phyloP scores from a whole-genome alignment of 2,888 invertebrate species.

The Arenicola marina region DNA sequence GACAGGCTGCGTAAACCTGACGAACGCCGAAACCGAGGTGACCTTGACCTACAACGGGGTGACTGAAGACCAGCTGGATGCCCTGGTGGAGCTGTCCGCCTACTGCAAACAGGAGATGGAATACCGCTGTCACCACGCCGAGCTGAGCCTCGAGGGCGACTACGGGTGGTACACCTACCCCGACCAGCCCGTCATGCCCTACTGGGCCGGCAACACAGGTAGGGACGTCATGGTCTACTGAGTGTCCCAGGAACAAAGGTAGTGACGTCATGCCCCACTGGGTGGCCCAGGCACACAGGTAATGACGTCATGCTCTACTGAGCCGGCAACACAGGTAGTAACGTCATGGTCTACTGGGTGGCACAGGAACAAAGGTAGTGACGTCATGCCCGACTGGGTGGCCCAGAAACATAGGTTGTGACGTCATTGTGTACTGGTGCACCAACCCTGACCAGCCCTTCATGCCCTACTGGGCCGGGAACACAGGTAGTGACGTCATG shows the following conservation, averaged over 20 bases:
- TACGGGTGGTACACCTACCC: slow-evolving; percentile 26
- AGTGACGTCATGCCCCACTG: too few relatives aligned
- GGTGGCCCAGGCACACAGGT: slow-evolving; percentile 24
- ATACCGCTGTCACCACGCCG: slow-evolving; percentile 33
- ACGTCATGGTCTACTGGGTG: too few relatives aligned
- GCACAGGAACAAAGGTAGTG: too few relatives aligned
- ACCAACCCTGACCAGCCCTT: slow-evolving; percentile 20
- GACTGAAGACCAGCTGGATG: slow-evolving; percentile 14
- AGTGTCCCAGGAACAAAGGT: too few relatives aligned
- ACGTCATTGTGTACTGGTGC: slow-evolving; percentile 21
- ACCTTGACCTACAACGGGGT: slow-evolving; percentile 29
- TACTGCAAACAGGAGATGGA: slow-evolving; percentile 42
- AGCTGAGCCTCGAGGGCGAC: slow-evolving; percentile 8
- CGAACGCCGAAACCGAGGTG: slow-evolving; percentile 3
- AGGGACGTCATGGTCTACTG: too few relatives aligned
- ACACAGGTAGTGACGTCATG: too few relatives aligned
- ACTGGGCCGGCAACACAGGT: slow-evolving; percentile 29
- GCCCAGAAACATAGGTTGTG: slow-evolving; percentile 21
- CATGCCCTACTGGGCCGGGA: too few relatives aligned
- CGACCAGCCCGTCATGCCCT: slow-evolving; percentile 15
- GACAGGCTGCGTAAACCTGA: slow-evolving; percentile 5
- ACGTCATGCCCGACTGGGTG: too few relatives aligned
- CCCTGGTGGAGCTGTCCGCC: slow-evolving; percentile 28
- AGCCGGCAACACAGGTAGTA: slow-evolving; percentile 22
- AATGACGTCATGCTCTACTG: slow-evolving; percentile 23